A percentile compares a stretch with the other conserved stretches of the same genome.
These are phyloP conservation scores for Benitochromis conjunctus DNA, from an alignment of 2,113 vertebrate species.

Conservation along the genomic window DNA sequence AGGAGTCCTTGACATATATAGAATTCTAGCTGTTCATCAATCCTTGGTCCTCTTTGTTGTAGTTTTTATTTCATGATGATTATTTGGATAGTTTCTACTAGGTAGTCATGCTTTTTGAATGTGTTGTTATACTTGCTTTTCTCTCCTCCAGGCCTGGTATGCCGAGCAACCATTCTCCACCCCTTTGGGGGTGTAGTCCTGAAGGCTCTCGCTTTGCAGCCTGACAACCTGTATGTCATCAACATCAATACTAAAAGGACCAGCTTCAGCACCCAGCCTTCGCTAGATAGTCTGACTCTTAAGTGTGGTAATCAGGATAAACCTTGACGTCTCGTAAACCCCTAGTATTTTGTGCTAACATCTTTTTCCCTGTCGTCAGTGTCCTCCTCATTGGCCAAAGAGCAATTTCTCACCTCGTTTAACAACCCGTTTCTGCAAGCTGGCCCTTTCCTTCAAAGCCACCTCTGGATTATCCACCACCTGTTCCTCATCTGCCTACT, in stretches of 20 bases:
- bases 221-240: background rate
- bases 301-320: background rate
- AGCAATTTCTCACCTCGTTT: background rate
- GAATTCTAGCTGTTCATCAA: background rate
- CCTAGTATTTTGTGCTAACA: background rate
- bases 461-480: background rate
- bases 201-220: background rate
- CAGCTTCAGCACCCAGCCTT: background rate
- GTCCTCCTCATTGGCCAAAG: no score
- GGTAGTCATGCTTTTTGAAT: no score
- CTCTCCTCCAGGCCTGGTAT: background rate
- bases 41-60: accelerated
- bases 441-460: background rate
- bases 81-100: background rate
- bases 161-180: background rate
- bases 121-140: no score
- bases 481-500: background rate
- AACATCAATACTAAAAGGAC: background rate
- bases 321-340: background rate
- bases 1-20: background rate
- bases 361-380: accelerated
- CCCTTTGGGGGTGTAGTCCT: no score
- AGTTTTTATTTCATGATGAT: background rate
- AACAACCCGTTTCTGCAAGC: background rate
- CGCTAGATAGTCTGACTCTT: background rate